Evolutionary conservation across 2,797 vertebrate genomes (phyloP).

Genomic region (Pseudocheirus occidentalis): DNA sequence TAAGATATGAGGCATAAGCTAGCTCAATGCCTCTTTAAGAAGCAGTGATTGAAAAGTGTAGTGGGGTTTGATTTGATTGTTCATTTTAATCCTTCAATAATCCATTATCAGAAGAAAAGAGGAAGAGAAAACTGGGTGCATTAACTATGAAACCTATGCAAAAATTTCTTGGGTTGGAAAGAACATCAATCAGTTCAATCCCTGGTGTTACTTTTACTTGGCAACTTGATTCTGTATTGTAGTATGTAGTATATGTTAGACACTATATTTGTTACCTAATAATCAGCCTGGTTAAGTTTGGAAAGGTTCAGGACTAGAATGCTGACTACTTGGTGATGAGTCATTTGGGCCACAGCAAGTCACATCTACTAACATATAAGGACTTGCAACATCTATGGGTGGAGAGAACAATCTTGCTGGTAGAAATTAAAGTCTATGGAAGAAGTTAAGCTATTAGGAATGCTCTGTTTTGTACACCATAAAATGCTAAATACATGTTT

Average conservation of each 20-base stretch:
- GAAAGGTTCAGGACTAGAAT: not conserved
- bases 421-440: not conserved
- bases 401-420: not conserved
- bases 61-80: not conserved
- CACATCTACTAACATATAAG: not conserved
- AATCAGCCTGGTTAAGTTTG: not conserved
- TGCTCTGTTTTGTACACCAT: not conserved
- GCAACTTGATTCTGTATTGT: not conserved
- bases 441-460: not conserved
- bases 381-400: not conserved
- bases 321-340: not conserved
- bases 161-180: slow-evolving; percentile 4
- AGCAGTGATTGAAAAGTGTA: slow-evolving; percentile 63
- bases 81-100: slow-evolving; percentile 30
- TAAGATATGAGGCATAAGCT: slow-evolving; percentile 42
- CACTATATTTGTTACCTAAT: not conserved
- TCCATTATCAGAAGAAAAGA: slow-evolving; percentile 29
- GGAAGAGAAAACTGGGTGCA: not conserved
- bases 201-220: not conserved
- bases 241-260: not conserved
- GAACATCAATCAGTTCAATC: not conserved
- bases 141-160: not conserved
- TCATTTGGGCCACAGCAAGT: not conserved
- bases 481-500: not conserved
- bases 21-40: slow-evolving; percentile 56